Conservation (phyloP, 2,113 vertebrate species). For the Hyla sarda region DNA sequence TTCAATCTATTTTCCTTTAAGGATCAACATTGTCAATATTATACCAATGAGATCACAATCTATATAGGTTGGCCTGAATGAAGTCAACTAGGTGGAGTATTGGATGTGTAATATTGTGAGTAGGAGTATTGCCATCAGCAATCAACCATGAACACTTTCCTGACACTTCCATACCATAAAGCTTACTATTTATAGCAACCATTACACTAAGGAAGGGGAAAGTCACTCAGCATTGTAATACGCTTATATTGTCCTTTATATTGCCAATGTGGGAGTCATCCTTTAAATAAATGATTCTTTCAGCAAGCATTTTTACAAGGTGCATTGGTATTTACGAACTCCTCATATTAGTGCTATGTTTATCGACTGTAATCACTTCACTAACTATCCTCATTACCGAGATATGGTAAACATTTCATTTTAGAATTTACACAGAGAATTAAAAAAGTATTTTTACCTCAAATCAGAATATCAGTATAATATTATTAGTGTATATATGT, state of each 20-base stretch:
- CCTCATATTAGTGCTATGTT: constrained; percentile 26
- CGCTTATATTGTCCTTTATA: background rate
- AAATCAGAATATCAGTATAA: background rate
- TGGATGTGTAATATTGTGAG: background rate
- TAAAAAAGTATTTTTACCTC: background rate
- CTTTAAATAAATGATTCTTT: background rate
- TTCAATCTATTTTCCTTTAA: background rate
- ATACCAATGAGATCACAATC: background rate
- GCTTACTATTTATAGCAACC: background rate
- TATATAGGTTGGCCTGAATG: background rate
- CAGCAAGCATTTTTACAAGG: constrained; percentile 17
- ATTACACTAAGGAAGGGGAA: background rate
- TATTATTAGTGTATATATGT: no score
- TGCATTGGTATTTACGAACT: background rate
- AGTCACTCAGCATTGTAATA: background rate
- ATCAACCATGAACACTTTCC: background rate
- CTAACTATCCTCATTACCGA: constrained; percentile 30
- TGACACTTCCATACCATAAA: background rate
- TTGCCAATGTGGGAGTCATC: background rate
- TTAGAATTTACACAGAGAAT: constrained; percentile 34
- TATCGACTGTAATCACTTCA: background rate
- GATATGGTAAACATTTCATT: constrained; percentile 34
- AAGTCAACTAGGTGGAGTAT: background rate
- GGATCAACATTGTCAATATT: background rate
- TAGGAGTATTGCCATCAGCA: background rate